Conservation (phyloP, 2,888 invertebrate species). For the Blastobasis lacticolella region DNA sequence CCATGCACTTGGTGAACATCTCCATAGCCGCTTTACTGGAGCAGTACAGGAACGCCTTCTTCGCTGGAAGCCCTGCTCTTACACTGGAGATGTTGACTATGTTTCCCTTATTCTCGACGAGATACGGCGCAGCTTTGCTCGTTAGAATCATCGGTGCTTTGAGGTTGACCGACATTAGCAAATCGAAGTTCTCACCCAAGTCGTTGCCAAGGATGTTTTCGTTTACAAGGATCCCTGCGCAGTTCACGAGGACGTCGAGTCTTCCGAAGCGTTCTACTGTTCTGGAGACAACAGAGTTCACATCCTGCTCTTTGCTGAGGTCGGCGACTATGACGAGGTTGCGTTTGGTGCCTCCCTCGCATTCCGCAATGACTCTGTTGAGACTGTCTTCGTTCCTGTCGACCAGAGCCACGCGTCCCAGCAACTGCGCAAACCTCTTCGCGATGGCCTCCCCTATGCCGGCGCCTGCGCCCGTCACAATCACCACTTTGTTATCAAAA, state of each 20-base stretch:
- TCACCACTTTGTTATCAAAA: background rate
- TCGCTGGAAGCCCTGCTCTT: background rate
- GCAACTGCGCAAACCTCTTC: too few species aligned
- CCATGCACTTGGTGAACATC: slow-evolving; percentile 50
- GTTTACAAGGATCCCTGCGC: slow-evolving; percentile 7
- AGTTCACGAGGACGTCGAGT: slow-evolving; percentile 11
- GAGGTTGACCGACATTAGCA: slow-evolving; percentile 7
- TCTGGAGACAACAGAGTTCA: background rate
- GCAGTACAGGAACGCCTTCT: slow-evolving; percentile 30
- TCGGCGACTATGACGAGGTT: background rate
- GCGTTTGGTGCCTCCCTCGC: background rate
- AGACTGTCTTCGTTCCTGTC: too few species aligned
- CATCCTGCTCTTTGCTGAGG: background rate
- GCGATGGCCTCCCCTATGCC: too few species aligned
- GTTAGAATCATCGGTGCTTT: slow-evolving; percentile 8
- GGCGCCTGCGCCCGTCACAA: too few species aligned
- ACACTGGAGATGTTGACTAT: slow-evolving; percentile 14
- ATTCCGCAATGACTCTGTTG: background rate
- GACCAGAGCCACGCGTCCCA: too few species aligned
- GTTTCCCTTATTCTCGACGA: slow-evolving; percentile 9
- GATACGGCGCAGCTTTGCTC: slow-evolving; percentile 6
- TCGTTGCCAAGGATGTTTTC: slow-evolving; percentile 1
- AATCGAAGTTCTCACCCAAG: slow-evolving; percentile 6
- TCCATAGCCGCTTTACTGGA: slow-evolving; percentile 58
- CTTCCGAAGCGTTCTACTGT: background rate